Conservation (phyloP, 2,113 vertebrate species). For the Pangasianodon hypophthalmus region DNA sequence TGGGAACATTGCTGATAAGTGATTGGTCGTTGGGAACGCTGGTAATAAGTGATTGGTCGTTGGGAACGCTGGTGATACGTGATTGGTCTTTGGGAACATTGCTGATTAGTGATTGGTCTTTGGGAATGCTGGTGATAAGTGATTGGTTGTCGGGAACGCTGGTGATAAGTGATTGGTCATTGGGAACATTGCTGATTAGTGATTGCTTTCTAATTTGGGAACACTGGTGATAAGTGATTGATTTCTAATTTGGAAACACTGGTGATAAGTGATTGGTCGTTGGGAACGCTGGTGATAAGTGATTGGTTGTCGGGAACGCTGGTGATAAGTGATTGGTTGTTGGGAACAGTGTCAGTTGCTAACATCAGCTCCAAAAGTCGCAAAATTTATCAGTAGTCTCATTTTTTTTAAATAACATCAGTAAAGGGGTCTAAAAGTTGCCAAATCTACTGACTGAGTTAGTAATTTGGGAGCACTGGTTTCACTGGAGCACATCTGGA, state of each 20-base stretch:
- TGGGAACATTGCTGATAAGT: not conserved
- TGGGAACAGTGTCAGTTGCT: not conserved
- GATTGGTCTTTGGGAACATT: not conserved
- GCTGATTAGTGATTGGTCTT: not conserved
- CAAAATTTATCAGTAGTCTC: not conserved
- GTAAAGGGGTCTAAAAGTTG: not conserved
- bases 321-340: not conserved
- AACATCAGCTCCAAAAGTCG: not conserved
- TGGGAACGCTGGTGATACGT: too few species aligned
- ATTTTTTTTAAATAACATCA: not conserved
- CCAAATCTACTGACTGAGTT: not conserved
- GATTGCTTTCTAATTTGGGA: too few species aligned
- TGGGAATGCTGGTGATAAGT: not conserved
- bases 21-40: not conserved
- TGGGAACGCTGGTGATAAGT: not conserved
- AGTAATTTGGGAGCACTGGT: not conserved
- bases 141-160: not conserved
- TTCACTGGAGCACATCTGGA: not conserved
- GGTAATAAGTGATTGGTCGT: not conserved
- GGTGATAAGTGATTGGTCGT: not conserved
- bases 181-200: not conserved
- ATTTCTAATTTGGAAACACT: too few species aligned
- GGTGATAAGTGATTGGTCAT: not conserved
- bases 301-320: not conserved
- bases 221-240: too few species aligned